phyloP scores from a whole-genome alignment of 2,113 vertebrate species.

The Cyprinus carpio region DNA sequence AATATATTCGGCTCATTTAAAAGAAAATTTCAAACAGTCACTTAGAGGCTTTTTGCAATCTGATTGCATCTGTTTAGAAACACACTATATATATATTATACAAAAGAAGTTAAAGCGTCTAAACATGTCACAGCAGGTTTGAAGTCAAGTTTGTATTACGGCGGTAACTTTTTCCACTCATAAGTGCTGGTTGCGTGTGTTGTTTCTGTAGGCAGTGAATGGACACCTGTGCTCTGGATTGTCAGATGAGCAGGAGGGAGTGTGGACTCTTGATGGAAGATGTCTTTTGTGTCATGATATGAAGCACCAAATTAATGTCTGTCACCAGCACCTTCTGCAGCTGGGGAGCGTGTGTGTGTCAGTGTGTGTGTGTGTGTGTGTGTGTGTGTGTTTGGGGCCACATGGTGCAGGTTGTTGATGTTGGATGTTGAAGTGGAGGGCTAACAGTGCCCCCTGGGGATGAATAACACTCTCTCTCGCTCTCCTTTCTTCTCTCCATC shows the following conservation, averaged over 20 bases:
- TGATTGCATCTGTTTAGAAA: too few species aligned
- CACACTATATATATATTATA: too few species aligned
- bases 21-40: too few species aligned
- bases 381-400: background rate
- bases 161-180: background rate
- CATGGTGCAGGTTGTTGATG: conserved; percentile 39
- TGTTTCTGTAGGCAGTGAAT: background rate
- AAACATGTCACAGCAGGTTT: background rate
- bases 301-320: conserved; percentile 52
- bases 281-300: conserved; percentile 50
- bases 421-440: conserved; percentile 60
- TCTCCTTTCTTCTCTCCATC: conserved; percentile 22
- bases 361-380: too few species aligned
- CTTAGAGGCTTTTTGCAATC: too few species aligned
- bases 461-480: conserved; percentile 54
- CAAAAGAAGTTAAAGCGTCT: background rate
- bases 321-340: conserved; percentile 48
- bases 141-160: background rate
- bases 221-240: conserved; percentile 43
- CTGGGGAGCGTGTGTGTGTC: background rate
- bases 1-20: too few species aligned
- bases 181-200: conserved; percentile 1
- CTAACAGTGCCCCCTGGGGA: conserved; percentile 79
- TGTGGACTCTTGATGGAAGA: conserved; percentile 33
- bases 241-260: background rate